Evolutionary conservation across 2,797 vertebrate genomes (phyloP).

Genomic region (Chlorospingus flavigularis): DNA sequence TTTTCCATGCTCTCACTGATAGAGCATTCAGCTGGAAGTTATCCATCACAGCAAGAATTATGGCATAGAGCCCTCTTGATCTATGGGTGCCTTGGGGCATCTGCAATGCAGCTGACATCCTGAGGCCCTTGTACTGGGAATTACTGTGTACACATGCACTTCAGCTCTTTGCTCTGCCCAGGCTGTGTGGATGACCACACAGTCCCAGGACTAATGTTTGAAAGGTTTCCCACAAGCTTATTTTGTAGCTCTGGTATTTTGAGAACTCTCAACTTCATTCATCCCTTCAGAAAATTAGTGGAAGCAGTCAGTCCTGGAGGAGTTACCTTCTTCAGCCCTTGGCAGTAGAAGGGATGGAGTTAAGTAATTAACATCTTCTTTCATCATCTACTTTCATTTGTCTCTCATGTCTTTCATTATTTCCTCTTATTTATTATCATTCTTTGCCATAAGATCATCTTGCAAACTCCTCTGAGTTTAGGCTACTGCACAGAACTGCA

Average conservation of each 20-base stretch:
- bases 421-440: background rate
- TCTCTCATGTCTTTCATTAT: background rate
- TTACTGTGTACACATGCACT: background rate
- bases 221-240: background rate
- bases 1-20: background rate
- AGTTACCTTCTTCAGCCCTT: background rate
- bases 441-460: background rate
- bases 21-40: background rate
- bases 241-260: background rate
- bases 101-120: background rate
- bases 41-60: accelerated
- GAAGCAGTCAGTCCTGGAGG: background rate
- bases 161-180: background rate
- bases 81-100: background rate
- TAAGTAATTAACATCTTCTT: background rate
- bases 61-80: background rate
- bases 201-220: background rate
- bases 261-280: background rate
- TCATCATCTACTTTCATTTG: background rate
- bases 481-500: background rate
- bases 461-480: background rate
- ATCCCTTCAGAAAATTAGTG: background rate
- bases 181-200: background rate
- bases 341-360: background rate
- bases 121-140: background rate